Evolutionary conservation across 1,140 invertebrate genomes (phyloP), one percentile per base, ranked within the genome.

Genomic region (Pentalonia nigronervosa): DNA sequence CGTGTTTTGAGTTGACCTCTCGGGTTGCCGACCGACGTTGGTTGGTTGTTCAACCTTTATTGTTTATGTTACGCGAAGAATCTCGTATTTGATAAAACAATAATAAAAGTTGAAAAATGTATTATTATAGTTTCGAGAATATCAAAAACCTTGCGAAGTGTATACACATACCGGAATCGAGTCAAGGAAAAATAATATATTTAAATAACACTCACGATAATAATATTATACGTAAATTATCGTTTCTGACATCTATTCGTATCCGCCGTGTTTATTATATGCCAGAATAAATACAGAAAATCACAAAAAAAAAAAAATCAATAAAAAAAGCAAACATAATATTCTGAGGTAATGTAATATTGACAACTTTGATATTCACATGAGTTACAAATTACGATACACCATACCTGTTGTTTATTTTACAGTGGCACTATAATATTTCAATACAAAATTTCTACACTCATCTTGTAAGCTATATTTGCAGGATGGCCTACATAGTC

Each of bases 11-110:
- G 34, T 84, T 93, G 76, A 93, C 91, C 81, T 93, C 86, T 84
- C n/a, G 76, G 91, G 91, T 93, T 93, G 76, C 34, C 36, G 81
- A 93, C 81, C 76, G 30, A 30, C 48, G 91, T 84, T 53, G 48
- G 91, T 86, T 84, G 81, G 81, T 86, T 93, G 81, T 93, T 93
- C 81, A 56, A 93, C 90, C 76, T 92, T 92, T 92, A 93, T 93
- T 93, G 47, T 86, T 56, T 50, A 56, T 50, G 2, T 88, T 48
- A 87, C 1, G 20, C 87, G 53, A 56, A 90, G 23, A 56, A 60
- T 30, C 34, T 67, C 23, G 23, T 90, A 60, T 90, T 45, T 30
- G 2, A 34, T 67, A 92, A 92, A 92, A 92, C 91, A 83, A 92
- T 83, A 81, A 83, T 53, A 47, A 83, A n/a, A 50, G 76, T 36